phyloP scores from a whole-genome alignment of 53 echinoderm and acorn worm species.

The Luidia sarsii region DNA sequence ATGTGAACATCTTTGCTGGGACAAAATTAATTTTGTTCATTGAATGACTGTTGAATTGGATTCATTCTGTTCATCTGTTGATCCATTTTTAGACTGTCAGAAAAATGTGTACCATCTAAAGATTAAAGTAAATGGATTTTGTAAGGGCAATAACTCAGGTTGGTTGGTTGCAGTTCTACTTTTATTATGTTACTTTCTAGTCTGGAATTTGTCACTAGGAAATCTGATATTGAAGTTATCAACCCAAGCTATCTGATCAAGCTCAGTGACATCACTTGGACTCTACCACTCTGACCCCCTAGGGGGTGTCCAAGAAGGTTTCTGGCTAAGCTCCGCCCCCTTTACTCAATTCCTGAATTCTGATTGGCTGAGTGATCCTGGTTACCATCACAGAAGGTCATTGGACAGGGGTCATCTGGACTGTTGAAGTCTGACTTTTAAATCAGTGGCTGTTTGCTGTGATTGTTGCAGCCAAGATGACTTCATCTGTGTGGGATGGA shows the following conservation, averaged over 20 bases:
- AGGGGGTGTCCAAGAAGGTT: not conserved
- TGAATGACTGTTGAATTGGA: too few relatives aligned
- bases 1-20: too few relatives aligned
- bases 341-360: not conserved
- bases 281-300: slow-evolving; percentile 12
- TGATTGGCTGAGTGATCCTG: slow-evolving; percentile 19
- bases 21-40: too few relatives aligned
- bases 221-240: not conserved
- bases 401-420: slow-evolving; percentile 22
- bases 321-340: slow-evolving; percentile 26
- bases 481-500: too few relatives aligned
- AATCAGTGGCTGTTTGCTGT: slow-evolving; percentile 1
- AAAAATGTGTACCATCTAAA: too few relatives aligned
- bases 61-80: too few relatives aligned
- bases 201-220: slow-evolving; percentile 13
- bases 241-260: not conserved
- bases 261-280: not conserved
- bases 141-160: too few relatives aligned
- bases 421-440: not conserved
- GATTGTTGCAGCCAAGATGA: not conserved
- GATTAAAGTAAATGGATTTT: too few relatives aligned
- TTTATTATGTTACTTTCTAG: too few relatives aligned
- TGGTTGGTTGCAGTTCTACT: too few relatives aligned
- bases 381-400: slow-evolving; percentile 36
- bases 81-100: too few relatives aligned